Conservation (phyloP, 2,113 vertebrate genomes). For the Lamprologus tigripictilis region DNA sequence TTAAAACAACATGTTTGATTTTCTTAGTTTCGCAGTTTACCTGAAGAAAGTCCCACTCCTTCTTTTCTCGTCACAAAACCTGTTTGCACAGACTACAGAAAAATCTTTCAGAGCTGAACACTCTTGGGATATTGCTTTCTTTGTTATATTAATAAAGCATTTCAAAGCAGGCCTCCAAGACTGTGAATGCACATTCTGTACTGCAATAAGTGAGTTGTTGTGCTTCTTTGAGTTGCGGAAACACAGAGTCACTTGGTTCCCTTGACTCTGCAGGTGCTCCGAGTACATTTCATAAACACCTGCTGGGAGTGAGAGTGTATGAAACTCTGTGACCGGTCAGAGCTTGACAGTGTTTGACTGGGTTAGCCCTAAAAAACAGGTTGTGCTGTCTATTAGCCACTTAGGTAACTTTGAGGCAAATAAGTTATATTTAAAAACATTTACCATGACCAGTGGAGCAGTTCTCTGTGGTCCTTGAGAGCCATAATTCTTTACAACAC, state of each 20-base stretch:
- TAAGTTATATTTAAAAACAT: neutral
- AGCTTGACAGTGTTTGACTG: neutral
- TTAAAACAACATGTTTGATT: neutral
- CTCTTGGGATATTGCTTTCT: neutral
- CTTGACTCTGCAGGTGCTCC: conserved; percentile 47
- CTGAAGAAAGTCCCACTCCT: neutral
- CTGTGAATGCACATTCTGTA: conserved; percentile 7
- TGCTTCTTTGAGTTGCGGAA: conserved; percentile 20
- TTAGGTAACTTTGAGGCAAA: neutral
- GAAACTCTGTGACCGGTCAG: neutral
- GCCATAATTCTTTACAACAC: neutral
- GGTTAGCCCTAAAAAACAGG: neutral
- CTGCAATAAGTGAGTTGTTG: conserved; percentile 40
- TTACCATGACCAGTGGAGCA: neutral
- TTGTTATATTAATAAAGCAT: conserved; percentile 11
- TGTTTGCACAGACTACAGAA: conserved; percentile 5
- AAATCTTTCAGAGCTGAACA: neutral
- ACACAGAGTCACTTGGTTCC: conserved; percentile 50
- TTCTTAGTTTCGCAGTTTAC: neutral
- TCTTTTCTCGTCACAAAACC: neutral
- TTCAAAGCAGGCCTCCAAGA: neutral
- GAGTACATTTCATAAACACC: conserved; percentile 57
- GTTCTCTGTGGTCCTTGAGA: neutral
- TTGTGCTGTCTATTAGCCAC: neutral
- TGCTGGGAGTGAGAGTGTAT: conserved; percentile 41